Evolutionary conservation across 2,888 invertebrate genomes (phyloP).

Genomic region (Phragmatobia fuliginosa): DNA sequence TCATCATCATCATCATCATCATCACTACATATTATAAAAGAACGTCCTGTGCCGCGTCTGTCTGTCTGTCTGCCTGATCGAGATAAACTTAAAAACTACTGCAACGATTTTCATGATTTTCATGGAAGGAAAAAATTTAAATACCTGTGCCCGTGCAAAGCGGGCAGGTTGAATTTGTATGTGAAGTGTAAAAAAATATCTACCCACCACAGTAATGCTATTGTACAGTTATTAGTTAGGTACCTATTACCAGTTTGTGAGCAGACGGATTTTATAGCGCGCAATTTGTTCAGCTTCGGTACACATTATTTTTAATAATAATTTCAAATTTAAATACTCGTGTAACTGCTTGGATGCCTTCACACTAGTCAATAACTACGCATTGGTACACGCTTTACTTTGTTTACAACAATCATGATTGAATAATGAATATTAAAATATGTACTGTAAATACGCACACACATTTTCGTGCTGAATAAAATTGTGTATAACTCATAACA

Average conservation of each 20-base stretch:
- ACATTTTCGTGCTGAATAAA: neutral
- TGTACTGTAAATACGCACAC: neutral
- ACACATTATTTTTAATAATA: constrained; percentile 22
- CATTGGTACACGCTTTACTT: neutral
- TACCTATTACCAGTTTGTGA: neutral
- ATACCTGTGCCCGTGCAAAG: too few species aligned
- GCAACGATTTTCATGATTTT: too few species aligned
- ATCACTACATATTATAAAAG: too few species aligned
- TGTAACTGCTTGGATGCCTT: constrained; percentile 24
- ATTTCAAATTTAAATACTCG: constrained; percentile 38
- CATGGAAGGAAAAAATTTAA: too few species aligned
- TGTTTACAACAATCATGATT: constrained; percentile 1
- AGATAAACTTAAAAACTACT: too few species aligned
- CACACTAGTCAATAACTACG: neutral
- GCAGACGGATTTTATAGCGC: neutral
- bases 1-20: too few species aligned
- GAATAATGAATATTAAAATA: neutral
- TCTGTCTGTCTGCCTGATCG: too few species aligned
- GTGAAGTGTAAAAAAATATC: neutral
- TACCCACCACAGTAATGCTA: neutral
- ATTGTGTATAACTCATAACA: neutral
- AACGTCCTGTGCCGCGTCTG: too few species aligned
- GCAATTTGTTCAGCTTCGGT: neutral
- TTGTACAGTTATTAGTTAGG: neutral
- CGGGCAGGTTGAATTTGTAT: neutral